Conservation (phyloP, 2,797 vertebrate species). For the Distichodus sexfasciatus region DNA sequence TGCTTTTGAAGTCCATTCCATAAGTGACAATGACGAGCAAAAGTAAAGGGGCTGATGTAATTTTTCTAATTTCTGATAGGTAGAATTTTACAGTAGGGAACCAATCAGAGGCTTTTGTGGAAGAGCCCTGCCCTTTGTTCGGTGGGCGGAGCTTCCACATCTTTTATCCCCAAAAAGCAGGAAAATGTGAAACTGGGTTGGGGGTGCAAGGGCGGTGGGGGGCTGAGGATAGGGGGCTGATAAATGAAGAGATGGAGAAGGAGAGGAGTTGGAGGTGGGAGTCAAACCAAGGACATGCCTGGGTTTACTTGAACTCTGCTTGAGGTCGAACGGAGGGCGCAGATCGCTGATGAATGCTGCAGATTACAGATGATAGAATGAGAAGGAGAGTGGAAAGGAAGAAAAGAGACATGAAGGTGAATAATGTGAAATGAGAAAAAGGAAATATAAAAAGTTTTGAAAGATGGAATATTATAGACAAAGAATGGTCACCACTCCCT, state of each 20-base stretch:
- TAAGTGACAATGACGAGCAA: slow-evolving; percentile 18
- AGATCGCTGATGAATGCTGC: slow-evolving; percentile 33
- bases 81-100: neutral
- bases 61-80: slow-evolving; percentile 3
- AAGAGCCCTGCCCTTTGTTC: neutral
- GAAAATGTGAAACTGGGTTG: slow-evolving; percentile 7
- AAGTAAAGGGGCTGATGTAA: neutral
- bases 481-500: neutral
- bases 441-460: slow-evolving; percentile 3
- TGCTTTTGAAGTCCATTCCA: neutral
- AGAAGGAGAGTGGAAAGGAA: slow-evolving; percentile 15
- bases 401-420: slow-evolving; percentile 15
- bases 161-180: neutral
- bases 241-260: slow-evolving; percentile 27
- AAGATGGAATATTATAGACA: neutral
- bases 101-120: neutral
- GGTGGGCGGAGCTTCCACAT: neutral
- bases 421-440: neutral
- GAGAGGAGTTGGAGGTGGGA: slow-evolving; percentile 22
- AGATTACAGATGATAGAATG: slow-evolving; percentile 40
- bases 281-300: slow-evolving; percentile 43
- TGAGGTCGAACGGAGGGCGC: slow-evolving; percentile 41
- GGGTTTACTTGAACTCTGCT: slow-evolving; percentile 50
- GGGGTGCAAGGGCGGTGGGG: neutral
- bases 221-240: slow-evolving; percentile 11